Evolutionary conservation across 1,140 invertebrate species (phyloP).

Genomic region (Stratiolaelaps scimitus): DNA sequence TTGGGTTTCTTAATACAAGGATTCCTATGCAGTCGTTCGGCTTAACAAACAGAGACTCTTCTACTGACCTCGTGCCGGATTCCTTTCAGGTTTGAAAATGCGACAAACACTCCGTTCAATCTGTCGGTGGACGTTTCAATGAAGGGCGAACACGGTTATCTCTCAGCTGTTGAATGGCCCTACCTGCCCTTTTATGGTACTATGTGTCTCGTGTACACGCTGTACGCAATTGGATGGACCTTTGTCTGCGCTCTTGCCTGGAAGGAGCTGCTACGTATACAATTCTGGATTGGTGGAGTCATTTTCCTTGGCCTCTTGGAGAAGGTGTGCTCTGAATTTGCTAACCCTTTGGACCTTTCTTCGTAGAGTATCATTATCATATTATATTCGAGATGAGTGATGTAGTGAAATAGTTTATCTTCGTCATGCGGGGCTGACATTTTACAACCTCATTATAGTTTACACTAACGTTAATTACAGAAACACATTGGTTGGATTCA

Average conservation of each 20-base stretch:
- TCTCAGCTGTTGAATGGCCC: constrained; percentile 61
- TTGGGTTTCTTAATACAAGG: not conserved
- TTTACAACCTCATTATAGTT: too few relatives aligned
- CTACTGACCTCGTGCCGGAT: not conserved
- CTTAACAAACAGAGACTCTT: not conserved
- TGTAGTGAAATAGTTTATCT: too few relatives aligned
- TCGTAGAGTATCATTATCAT: not conserved
- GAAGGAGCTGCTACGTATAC: constrained; percentile 77
- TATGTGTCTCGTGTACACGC: constrained; percentile 74
- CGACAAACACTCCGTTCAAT: constrained; percentile 39
- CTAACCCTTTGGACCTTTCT: not conserved
- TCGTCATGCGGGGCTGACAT: too few relatives aligned
- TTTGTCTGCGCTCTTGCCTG: constrained; percentile 68
- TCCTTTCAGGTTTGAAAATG: constrained; percentile 5
- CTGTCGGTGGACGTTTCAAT: constrained; percentile 52
- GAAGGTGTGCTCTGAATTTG: not conserved
- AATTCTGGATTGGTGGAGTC: constrained; percentile 87
- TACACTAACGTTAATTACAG: too few relatives aligned
- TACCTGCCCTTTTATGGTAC: constrained; percentile 68
- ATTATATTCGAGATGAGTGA: too few relatives aligned
- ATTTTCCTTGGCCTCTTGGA: constrained; percentile 56
- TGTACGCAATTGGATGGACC: constrained; percentile 69
- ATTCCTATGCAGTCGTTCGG: constrained; percentile 33
- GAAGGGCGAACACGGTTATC: constrained; percentile 53
- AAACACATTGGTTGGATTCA: too few relatives aligned